Evolutionary conservation across 2,113 vertebrate genomes (phyloP), one percentile per base, ranked within the genome.

Genomic region (Mustelus asterias): DNA sequence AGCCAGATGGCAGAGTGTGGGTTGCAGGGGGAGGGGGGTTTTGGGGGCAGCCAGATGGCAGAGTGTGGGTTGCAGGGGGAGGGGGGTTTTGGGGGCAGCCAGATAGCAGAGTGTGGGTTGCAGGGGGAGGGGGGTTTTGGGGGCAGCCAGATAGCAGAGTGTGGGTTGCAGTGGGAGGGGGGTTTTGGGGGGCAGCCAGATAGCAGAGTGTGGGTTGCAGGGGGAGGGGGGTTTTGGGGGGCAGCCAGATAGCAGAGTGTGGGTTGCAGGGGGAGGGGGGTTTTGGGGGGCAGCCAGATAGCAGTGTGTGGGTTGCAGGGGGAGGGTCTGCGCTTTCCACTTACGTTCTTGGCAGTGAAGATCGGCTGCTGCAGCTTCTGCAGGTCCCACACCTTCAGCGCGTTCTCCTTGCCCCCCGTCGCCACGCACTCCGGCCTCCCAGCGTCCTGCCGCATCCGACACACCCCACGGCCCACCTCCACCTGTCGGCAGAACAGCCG

Each of bases 311-410:
- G 44, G 9, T 0, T 0, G 20, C 0, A 20, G 37, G 85, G 20
- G 13, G 22, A 48, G 48, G 44, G 72, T 13, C 5, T 41, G 3
- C 60, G 11, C 11, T 54, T n/a, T 0, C 0, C 54, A 97, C 97
- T 98, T 96, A 99, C 98, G 90, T 99, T 99, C 96, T 98, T 99
- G 8, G 98, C 98, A 18, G 96, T 96, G 96, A 99, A 99, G 11
- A 98, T 80, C 5, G 99, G 97, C 0, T 96, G 96, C 11, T 98
- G 97, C 0, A 98, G 98, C 1, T 96, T 97, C 96, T 98, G 97
- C 96, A 99, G 97, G 97, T 99, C 98, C 99, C 99, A 99, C 24
- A 99, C 96, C 97, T 98, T 99, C 63, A 99, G 97, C 0, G 97
- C 97, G 96, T 98, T 99, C 70, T 98, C 98, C 96, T 98, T 98